A percentile compares a stretch with the other conserved stretches of the same genome.
phyloP scores from a whole-genome alignment of 2,113 vertebrate genomes.

The Pteronura brasiliensis region DNA sequence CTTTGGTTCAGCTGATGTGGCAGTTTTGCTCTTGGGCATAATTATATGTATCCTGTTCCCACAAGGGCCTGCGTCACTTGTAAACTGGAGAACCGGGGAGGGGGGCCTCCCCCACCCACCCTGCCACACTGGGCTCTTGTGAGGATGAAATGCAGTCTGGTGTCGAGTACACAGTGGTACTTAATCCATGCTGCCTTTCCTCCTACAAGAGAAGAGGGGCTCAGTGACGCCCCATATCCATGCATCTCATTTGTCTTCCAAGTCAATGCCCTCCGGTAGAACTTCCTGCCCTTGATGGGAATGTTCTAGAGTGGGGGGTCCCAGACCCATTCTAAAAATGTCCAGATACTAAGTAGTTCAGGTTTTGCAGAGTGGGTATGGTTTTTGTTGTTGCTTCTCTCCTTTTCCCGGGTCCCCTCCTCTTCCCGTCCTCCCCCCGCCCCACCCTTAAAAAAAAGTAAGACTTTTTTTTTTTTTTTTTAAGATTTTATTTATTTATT shows the following conservation, averaged over 20 bases:
- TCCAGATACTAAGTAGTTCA: background rate
- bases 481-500: too few species aligned
- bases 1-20: background rate
- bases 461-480: background rate
- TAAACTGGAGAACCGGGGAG: background rate
- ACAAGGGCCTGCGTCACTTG: fast-evolving
- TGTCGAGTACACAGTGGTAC: background rate
- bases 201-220: background rate
- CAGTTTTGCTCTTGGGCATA: background rate
- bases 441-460: background rate
- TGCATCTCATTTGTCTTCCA: background rate
- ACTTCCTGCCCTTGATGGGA: background rate
- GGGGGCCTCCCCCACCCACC: background rate
- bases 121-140: background rate
- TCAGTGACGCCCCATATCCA: fast-evolving
- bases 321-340: fast-evolving
- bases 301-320: background rate
- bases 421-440: fast-evolving
- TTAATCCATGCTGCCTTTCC: background rate
- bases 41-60: fast-evolving
- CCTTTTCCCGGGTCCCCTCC: background rate
- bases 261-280: fast-evolving
- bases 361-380: background rate
- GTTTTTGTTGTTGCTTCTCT: background rate
- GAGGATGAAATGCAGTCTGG: background rate